Percentiles rank a stretch among this genome's conserved stretches.
Conservation (phyloP, 2,888 invertebrate genomes). For the Steromphala cineraria region DNA sequence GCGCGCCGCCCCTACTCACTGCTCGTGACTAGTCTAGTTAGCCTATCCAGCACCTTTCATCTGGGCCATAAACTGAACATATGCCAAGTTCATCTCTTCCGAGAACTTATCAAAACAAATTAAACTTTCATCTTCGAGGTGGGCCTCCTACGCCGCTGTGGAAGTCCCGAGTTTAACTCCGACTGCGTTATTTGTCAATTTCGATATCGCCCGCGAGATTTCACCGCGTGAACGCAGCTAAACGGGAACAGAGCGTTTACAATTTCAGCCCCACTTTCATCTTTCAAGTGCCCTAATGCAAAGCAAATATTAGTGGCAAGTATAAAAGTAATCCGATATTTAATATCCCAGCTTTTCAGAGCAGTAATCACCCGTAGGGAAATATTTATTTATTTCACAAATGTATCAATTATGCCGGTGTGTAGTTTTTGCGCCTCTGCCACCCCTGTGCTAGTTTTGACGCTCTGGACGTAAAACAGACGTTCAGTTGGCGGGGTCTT, state of each 20-base stretch:
- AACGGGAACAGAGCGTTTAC: neutral
- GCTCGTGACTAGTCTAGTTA: neutral
- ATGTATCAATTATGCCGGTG: neutral
- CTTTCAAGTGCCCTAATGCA: slow-evolving; percentile 2
- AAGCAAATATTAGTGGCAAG: slow-evolving; percentile 8
- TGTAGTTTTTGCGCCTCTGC: neutral
- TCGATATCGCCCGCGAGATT: slow-evolving; percentile 8
- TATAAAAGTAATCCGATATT: slow-evolving; percentile 5
- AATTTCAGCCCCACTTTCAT: neutral
- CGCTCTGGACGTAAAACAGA: neutral
- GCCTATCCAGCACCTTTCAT: neutral
- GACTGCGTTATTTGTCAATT: neutral
- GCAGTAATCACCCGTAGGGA: slow-evolving; percentile 2
- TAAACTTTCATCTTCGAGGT: slow-evolving; percentile 15
- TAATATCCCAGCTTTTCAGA: slow-evolving; percentile 3
- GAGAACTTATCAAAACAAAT: slow-evolving; percentile 23
- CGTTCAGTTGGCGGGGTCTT: neutral
- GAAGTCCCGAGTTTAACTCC: neutral
- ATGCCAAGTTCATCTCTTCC: slow-evolving; percentile 6
- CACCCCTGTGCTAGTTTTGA: neutral
- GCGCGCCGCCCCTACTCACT: neutral
- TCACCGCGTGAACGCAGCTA: neutral
- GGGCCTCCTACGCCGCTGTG: neutral
- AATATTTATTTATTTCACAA: slow-evolving; percentile 10
- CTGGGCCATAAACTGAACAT: slow-evolving; percentile 1